Evolutionary conservation across 2,888 invertebrate genomes (phyloP).

Genomic region (Stenodera caucasica): DNA sequence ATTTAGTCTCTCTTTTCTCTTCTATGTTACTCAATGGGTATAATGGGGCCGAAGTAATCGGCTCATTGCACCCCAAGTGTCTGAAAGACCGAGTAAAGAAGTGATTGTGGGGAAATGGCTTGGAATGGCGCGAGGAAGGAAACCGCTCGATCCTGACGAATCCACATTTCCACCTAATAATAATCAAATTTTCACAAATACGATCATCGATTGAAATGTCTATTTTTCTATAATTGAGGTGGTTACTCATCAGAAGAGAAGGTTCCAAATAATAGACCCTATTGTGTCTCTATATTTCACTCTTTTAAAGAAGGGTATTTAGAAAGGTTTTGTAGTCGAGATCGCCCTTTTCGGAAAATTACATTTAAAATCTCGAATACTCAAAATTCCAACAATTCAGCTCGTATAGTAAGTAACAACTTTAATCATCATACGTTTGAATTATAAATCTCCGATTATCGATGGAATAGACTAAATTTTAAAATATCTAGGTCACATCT

Average conservation of each 20-base stretch:
- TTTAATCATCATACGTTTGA: neutral
- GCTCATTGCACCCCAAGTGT: slow-evolving; percentile 50
- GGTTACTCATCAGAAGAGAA: too few relatives aligned
- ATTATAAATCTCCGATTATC: neutral
- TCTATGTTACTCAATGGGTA: slow-evolving; percentile 41
- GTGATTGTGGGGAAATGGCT: slow-evolving; percentile 54
- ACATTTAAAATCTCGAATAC: too few relatives aligned
- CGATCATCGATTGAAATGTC: too few relatives aligned
- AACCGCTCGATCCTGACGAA: slow-evolving; percentile 44
- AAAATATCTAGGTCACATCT: neutral
- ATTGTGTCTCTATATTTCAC: too few relatives aligned
- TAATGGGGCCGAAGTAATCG: slow-evolving; percentile 45
- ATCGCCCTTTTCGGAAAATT: too few relatives aligned
- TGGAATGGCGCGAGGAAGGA: slow-evolving; percentile 53
- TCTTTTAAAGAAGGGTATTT: too few relatives aligned
- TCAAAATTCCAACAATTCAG: too few relatives aligned
- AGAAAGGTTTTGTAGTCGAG: too few relatives aligned
- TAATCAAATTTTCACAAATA: too few relatives aligned
- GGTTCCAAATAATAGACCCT: too few relatives aligned
- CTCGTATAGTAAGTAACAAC: too few relatives aligned
- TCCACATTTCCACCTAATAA: slow-evolving; percentile 11
- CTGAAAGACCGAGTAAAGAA: slow-evolving; percentile 50
- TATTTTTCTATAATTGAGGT: too few relatives aligned
- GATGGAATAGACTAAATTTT: neutral
- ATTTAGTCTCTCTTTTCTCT: slow-evolving; percentile 28